Base-by-base conservation (phyloP, 2,888 invertebrate genomes). In the Cheiracanthium punctorium region DNA sequence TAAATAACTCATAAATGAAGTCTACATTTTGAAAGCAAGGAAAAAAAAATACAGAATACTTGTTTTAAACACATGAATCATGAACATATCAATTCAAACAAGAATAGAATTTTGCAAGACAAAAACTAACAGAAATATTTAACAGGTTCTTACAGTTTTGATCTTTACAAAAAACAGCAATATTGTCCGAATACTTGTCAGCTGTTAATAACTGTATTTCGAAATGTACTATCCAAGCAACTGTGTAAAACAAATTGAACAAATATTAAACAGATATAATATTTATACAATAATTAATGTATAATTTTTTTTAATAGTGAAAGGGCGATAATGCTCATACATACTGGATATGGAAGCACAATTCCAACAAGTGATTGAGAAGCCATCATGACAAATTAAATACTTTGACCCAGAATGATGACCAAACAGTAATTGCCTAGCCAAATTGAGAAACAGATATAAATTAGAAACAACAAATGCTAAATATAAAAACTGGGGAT, bases 351-450 rank as follows among this genome's bases (percentile, higher is more conserved):
- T 33, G 8, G 81, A 69, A 5, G 85, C 28, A n/a, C 81, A 24
- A 80, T 88, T 71, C 88, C 88, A 88, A 14, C 74, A 79, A n/a
- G 64, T 73, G n/a, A 88, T 43, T 10, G 64, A 70, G 43, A 30
- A 32, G 7, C 43, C 79, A 67, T 86, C 69, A 30, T 77, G 75
- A 82, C 82, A 74, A 10, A 88, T 24, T 30, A 88, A 70, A 17
- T 81, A 73, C 41, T 86, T 81, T 14, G 20, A 43, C 17, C 85
- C 74, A 8, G 69, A 48, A 1, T 76, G 37, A 10, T 64, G 33
- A 58, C 88, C 88, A 86, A 88, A 88, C 29, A 52, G 14, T n/a
- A 86, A 17, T 29, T 88, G 85, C 10, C 88, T 88, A n/a, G n/a
- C n/a, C n/a, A n/a, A n/a, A n/a, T n/a, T n/a, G n/a, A n/a, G n/a